Base-by-base conservation (phyloP, 2,888 invertebrate species). In the Calephelis perditalis region DNA sequence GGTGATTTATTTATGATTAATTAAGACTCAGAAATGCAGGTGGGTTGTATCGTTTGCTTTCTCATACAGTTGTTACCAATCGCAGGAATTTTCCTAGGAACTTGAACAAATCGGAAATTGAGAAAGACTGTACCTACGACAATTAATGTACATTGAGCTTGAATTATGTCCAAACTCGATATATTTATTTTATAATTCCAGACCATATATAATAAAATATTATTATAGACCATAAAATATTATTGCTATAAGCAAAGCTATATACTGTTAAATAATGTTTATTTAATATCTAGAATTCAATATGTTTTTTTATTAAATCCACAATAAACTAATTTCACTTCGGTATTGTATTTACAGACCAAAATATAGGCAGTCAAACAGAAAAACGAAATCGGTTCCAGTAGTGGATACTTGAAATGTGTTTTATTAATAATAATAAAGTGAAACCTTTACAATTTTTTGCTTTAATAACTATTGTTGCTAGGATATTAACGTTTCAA, bases 11-110 rank as follows among this genome's bases (percentile, higher is more conserved):
- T 54, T 40, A 40, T 40, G 40, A 54, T 54, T 54, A 54, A 54
- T 54, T 36, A 54, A 35, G 10, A 26, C 35, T 54, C 3, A 35
- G 52, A 36, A 54, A 54, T 54, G 7, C 35, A 54, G 36, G 52
- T 52, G 52, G 52, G 52, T 35, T 36, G 52, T 52, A 52, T 10
- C 36, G 52, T 35, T 40, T 11, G 52, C 10, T 26, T 26, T 26
- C 26, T 3, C 26, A 11, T 26, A 35, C 35, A 52, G 52, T 7
- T 52, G 10, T 35, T 10, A 2, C 35, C 11, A 52, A 40, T 40
- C 40, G 40, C 8, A 6, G 40, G 52, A 11, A 11, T 52, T 52
- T 52, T 52, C 52, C 52, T 52, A 52, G 52, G 52, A 52, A 52
- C 26, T 52, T 52, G 11, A 26, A 35, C 52, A 11, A 52, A 52